Evolutionary conservation across 2,888 invertebrate species (phyloP).

Genomic region (Subacronicta megacephala): DNA sequence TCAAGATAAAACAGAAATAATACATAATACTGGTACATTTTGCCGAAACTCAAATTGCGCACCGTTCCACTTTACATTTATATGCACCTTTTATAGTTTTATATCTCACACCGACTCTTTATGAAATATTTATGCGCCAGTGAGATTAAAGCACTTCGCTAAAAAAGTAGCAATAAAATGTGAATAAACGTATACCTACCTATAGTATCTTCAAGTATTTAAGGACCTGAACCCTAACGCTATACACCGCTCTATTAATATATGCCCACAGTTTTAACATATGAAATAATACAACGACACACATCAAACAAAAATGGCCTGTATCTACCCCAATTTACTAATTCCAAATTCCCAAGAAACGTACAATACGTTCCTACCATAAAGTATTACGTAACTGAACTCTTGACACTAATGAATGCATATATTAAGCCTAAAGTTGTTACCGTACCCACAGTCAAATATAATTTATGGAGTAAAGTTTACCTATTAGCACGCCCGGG

Average conservation of each 20-base stretch:
- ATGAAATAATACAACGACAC: not conserved
- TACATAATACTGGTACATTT: no score
- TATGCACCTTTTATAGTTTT: no score
- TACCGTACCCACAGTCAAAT: constrained; percentile 28
- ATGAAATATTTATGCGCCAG: no score
- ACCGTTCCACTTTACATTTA: no score
- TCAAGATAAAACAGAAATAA: no score
- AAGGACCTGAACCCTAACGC: not conserved
- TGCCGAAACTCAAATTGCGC: no score
- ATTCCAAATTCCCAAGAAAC: not conserved
- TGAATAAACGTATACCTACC: no score
- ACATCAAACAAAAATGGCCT: not conserved
- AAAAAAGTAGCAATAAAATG: no score
- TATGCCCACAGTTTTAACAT: not conserved
- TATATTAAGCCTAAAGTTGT: constrained; percentile 34
- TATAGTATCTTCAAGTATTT: no score
- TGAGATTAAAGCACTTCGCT: no score
- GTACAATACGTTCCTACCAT: not conserved
- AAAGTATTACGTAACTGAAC: constrained; percentile 12
- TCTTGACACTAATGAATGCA: constrained; percentile 28
- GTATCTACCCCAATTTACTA: constrained; percentile 8
- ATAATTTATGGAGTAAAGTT: constrained; percentile 44
- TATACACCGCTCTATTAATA: not conserved
- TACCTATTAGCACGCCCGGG: constrained; percentile 11
- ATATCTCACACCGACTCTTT: no score